Percentiles rank a stretch among this genome's conserved stretches.
These are phyloP conservation scores for Lochmaea capreae DNA, from an alignment of 2,888 invertebrate genomes.

Conservation along the genomic window DNA sequence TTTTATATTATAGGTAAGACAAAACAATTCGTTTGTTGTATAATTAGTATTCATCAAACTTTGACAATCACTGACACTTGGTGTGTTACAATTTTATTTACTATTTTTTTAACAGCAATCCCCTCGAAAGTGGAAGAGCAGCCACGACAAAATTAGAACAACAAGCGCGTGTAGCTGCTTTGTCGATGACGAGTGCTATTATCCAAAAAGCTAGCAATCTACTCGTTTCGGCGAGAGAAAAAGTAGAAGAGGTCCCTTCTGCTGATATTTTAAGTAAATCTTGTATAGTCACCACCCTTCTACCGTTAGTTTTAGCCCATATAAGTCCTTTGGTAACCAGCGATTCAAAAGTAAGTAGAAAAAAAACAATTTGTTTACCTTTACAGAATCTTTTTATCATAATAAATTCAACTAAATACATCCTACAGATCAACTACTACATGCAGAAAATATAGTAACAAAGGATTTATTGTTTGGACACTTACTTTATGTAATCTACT, in stretches of 20 bases:
- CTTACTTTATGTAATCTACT: no score
- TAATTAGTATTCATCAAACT: no score
- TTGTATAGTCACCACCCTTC: conserved; percentile 76
- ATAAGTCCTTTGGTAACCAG: conserved; percentile 83
- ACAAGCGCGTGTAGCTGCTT: conserved; percentile 76
- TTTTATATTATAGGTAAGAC: conserved; percentile 85
- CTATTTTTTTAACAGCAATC: conserved; percentile 59
- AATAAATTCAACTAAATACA: no score
- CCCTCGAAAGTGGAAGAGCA: conserved; percentile 61
- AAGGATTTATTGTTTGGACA: no score
- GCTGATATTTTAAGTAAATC: conserved; percentile 71
- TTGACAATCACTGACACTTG: not conserved
- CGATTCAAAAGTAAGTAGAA: conserved; percentile 79
- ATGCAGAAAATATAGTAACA: no score
- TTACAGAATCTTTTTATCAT: conserved; percentile 2
- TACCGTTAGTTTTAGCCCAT: conserved; percentile 88
- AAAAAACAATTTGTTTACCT: not conserved
- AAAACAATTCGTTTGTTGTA: not conserved
- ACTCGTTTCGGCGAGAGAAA: conserved; percentile 80
- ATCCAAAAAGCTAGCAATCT: conserved; percentile 82
- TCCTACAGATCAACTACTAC: no score
- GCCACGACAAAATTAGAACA: conserved; percentile 62
- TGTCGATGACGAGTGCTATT: conserved; percentile 82
- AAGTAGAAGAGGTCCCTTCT: conserved; percentile 71
- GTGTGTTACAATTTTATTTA: conserved; percentile 31